A percentile compares a stretch with the other conserved stretches of the same genome.
Conservation (phyloP, 2,113 vertebrate species). For the Colinus virginianus region DNA sequence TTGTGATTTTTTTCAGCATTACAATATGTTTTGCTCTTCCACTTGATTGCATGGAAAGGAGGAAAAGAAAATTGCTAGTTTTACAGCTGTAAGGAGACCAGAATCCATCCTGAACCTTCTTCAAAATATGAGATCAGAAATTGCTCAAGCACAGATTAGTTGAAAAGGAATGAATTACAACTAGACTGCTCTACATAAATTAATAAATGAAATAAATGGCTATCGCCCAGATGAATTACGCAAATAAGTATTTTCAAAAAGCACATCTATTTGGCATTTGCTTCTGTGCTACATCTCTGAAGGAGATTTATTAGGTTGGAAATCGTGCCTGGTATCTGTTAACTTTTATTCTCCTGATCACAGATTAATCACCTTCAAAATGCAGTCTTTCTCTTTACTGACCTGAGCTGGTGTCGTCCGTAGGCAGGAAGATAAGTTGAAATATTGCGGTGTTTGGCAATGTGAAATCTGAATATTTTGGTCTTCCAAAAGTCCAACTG, state of each 20-base stretch:
- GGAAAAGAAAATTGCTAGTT: background rate
- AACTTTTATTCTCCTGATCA: background rate
- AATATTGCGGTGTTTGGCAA: rapidly evolving
- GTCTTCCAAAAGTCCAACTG: background rate
- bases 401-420: background rate
- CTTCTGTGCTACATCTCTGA: background rate
- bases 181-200: background rate
- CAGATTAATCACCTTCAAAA: background rate
- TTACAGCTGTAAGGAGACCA: background rate
- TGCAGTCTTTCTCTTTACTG: background rate
- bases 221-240: background rate
- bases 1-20: background rate
- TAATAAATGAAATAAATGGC: conserved; percentile 18
- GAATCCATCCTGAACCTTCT: background rate
- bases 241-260: background rate
- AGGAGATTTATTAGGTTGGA: background rate
- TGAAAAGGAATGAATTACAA: background rate
- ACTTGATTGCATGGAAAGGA: background rate
- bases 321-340: background rate
- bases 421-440: background rate
- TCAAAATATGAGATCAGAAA: background rate
- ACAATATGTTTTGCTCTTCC: rapidly evolving
- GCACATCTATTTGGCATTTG: background rate
- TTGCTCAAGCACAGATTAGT: background rate
- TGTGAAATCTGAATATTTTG: background rate